Conservation (phyloP, 2,113 vertebrate species). For the Nymphicus hollandicus region DNA sequence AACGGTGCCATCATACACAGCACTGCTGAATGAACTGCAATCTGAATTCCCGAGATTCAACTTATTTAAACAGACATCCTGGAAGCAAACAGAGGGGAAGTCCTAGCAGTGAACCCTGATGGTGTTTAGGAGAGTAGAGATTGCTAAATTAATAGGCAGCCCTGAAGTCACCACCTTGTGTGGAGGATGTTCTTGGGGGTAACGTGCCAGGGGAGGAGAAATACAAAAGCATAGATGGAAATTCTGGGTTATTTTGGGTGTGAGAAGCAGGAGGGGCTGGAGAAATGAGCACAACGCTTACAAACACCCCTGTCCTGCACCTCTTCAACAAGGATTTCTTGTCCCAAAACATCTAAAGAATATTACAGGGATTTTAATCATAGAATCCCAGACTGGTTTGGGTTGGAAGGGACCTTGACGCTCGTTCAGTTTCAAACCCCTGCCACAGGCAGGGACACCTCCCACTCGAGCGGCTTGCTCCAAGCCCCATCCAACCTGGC, state of each 20-base stretch:
- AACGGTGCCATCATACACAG: neutral
- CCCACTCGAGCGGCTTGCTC: neutral
- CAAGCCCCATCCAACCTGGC: neutral
- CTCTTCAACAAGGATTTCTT: rapidly evolving
- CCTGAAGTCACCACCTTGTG: neutral
- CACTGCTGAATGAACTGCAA: neutral
- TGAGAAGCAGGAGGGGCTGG: rapidly evolving
- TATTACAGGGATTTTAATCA: neutral
- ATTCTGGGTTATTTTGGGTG: neutral
- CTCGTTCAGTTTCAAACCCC: neutral
- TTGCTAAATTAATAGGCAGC: neutral
- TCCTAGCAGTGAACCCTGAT: neutral
- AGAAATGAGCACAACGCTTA: neutral
- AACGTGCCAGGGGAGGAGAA: neutral
- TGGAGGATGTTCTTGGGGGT: neutral
- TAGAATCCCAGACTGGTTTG: neutral
- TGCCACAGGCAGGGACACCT: rapidly evolving
- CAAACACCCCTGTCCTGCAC: neutral
- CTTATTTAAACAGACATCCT: conserved; percentile 4
- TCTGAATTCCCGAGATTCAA: neutral
- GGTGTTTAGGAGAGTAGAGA: neutral
- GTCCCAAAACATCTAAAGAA: neutral
- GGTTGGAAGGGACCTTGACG: neutral
- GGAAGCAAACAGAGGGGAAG: neutral
- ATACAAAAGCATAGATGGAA: neutral